Evolutionary conservation across 2,888 invertebrate genomes (phyloP).

Genomic region (Oasisia sp.): DNA sequence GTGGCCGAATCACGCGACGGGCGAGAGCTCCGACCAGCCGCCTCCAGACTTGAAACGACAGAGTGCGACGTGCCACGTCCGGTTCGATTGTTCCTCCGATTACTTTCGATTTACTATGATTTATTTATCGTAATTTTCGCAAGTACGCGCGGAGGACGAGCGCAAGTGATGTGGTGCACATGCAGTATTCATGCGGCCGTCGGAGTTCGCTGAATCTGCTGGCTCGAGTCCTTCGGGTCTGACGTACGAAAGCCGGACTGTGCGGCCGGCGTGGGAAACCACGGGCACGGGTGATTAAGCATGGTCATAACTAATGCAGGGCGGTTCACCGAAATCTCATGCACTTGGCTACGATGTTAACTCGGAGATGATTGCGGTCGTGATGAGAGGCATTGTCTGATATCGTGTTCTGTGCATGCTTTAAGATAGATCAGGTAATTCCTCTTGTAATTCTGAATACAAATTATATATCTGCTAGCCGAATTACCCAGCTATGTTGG

Average conservation of each 20-base stretch:
- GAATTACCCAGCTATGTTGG: too few species aligned
- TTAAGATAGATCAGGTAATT: too few species aligned
- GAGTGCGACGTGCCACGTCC: not conserved
- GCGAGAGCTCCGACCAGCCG: not conserved
- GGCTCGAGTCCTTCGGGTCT: not conserved
- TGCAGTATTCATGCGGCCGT: not conserved
- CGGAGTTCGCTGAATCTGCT: not conserved
- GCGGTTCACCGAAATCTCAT: not conserved
- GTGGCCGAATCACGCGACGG: not conserved
- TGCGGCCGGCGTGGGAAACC: not conserved
- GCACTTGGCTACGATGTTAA: not conserved
- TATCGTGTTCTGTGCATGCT: too few species aligned
- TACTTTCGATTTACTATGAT: not conserved
- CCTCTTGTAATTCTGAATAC: too few species aligned
- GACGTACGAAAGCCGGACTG: not conserved
- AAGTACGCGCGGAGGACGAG: not conserved
- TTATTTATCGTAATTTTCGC: not conserved
- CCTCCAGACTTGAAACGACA: not conserved
- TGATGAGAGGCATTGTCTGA: not conserved
- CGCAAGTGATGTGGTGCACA: not conserved
- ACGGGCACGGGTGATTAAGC: not conserved
- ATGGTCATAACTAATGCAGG: constrained; percentile 17
- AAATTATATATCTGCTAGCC: too few species aligned
- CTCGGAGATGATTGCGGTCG: not conserved
- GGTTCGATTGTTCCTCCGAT: not conserved